These are phyloP conservation scores for Nothocercus nigrocapillus DNA, from an alignment of 2,113 vertebrate genomes.

Conservation along the genomic window DNA sequence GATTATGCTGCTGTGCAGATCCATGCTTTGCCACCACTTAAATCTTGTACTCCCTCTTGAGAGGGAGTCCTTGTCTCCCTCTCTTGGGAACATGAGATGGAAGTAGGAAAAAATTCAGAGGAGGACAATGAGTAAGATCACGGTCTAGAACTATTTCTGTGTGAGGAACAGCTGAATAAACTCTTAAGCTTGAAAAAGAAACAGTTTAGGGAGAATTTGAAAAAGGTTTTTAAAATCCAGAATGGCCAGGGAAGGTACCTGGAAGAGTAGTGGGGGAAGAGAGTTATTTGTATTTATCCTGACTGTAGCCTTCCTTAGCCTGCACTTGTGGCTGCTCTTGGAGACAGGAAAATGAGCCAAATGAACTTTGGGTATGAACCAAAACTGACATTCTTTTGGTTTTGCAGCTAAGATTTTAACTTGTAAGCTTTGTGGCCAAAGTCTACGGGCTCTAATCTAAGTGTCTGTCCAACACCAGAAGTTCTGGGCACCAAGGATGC, in stretches of 20 bases:
- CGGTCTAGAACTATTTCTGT: not conserved
- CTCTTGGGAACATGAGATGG: not conserved
- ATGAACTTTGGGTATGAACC: not conserved
- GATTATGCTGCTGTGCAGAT: not conserved
- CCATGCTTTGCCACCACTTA: not conserved
- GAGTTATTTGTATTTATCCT: not conserved
- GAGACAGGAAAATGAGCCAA: not conserved
- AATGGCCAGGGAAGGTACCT: not conserved
- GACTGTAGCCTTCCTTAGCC: not conserved
- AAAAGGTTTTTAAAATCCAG: not conserved
- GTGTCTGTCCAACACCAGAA: not conserved
- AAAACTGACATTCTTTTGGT: not conserved
- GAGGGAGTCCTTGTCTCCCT: not conserved
- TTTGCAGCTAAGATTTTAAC: not conserved
- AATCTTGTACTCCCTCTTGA: not conserved
- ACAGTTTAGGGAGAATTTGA: not conserved
- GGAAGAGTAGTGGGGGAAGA: not conserved
- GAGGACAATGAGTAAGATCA: not conserved
- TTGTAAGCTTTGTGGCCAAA: not conserved
- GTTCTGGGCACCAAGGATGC: not conserved
- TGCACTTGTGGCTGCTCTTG: not conserved
- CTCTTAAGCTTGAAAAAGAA: not conserved
- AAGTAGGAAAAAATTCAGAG: not conserved
- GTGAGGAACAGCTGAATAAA: not conserved
- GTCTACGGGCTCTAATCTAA: not conserved